Base-by-base conservation (phyloP, 2,888 invertebrate genomes). In the Quadriops clusia region DNA sequence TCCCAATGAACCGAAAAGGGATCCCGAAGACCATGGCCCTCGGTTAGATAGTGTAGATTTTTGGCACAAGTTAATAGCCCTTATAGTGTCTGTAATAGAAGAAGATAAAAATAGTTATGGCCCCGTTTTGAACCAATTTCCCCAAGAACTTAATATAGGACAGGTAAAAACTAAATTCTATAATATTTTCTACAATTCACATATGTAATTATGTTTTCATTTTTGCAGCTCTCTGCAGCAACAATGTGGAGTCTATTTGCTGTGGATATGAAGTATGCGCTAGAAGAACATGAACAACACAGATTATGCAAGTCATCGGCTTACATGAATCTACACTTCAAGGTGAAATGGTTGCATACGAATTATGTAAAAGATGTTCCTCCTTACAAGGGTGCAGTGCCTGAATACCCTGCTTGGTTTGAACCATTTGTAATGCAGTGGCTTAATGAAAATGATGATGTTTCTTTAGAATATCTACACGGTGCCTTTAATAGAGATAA, bases 371-470 rank as follows among this genome's bases (percentile, higher is more conserved):
- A 86, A 60, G 94, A 97, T 55, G 90, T 97, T 43, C 94, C 95
- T 29, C 91, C 93, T 14, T 93, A 93, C 61, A 94, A 94, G 58
- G 89, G 87, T 34, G 83, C 89, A 23, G 93, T 98, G 37, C 97
- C 98, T 5, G 97, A 98, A 60, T 98, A 98, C 62, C 97, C 98
- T 2, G 89, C 91, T 50, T 99, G 97, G 97, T 99, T 99, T 61
- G 97, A 97, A 60, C 95, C 97, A n/a, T 99, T 98, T 63, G 98
- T 99, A 23, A 98, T 99, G 97, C 97, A 97, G 60, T 99, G 98
- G 98, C 72, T 99, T 21, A 97, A 97, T 55, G 98, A 98, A 61
- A 99, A 99, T 58, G 98, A 99, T 56, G 97, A 97, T 49, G 95
- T 98, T 2, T 97, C 95, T 1, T 70, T 98, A 53, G 98, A 98